Evolutionary conservation across 2,113 vertebrate species (phyloP).

Genomic region (Malurus melanocephalus): DNA sequence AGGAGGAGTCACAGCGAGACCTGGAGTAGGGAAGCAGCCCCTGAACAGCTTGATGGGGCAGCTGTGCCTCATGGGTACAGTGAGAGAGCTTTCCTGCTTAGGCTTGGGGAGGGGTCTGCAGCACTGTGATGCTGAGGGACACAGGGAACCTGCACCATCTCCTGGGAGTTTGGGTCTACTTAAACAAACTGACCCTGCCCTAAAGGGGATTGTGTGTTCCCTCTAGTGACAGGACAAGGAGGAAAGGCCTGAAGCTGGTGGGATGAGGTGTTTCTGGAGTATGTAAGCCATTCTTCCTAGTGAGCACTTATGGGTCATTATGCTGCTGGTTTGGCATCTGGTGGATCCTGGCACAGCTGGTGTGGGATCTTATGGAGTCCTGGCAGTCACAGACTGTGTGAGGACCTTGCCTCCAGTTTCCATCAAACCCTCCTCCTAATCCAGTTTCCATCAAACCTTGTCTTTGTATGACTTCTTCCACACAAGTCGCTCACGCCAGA

Average conservation of each 20-base stretch:
- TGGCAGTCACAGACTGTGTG: not conserved
- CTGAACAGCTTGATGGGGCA: not conserved
- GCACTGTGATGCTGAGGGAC: not conserved
- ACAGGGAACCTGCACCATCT: not conserved
- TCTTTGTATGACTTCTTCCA: not conserved
- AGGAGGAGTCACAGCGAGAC: not conserved
- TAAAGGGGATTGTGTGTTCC: not conserved
- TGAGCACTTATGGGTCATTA: not conserved
- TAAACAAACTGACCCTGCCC: not conserved
- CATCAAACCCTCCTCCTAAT: not conserved
- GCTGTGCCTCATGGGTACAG: not conserved
- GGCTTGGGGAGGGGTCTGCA: not conserved
- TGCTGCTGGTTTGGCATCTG: not conserved
- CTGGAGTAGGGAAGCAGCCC: not conserved
- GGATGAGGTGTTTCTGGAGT: not conserved
- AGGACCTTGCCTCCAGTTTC: not conserved
- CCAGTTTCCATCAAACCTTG: not conserved
- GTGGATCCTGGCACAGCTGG: not conserved
- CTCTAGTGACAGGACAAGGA: not conserved
- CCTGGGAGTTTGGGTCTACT: not conserved
- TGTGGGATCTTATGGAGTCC: not conserved
- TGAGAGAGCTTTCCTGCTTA: not conserved
- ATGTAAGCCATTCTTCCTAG: accelerated
- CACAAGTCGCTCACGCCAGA: not conserved
- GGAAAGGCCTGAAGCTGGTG: not conserved